Evolutionary conservation across 2,888 invertebrate genomes (phyloP).

Genomic region (Andrena bicolor): DNA sequence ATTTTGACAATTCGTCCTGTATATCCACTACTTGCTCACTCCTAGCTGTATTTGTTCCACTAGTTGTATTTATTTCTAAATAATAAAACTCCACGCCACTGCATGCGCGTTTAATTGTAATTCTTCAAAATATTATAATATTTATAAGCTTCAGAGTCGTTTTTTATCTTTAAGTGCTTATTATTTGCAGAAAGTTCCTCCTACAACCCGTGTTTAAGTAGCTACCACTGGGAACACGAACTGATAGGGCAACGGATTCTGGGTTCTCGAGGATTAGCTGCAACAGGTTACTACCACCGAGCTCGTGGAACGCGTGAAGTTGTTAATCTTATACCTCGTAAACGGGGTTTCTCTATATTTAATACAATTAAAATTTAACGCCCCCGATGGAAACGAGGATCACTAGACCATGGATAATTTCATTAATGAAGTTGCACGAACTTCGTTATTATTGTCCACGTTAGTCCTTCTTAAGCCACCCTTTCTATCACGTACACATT

Average conservation of each 20-base stretch:
- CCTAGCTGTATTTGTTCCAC: too few species aligned
- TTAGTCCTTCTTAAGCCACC: conserved; percentile 30
- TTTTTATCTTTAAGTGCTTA: too few species aligned
- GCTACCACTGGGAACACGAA: neutral
- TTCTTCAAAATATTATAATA: too few species aligned
- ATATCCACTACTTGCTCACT: too few species aligned
- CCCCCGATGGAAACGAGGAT: conserved; percentile 22
- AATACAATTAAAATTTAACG: conserved; percentile 55
- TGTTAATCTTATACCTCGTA: conserved; percentile 43
- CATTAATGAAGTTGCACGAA: conserved; percentile 50
- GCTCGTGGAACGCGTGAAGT: conserved; percentile 28
- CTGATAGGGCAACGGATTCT: neutral
- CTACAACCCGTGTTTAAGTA: neutral
- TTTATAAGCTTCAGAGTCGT: too few species aligned
- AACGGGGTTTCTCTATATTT: conserved; percentile 21
- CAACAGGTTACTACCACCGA: conserved; percentile 46
- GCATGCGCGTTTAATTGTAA: too few species aligned
- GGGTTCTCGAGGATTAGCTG: conserved; percentile 32
- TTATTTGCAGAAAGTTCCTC: too few species aligned
- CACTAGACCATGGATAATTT: conserved; percentile 37
- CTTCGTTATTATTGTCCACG: conserved; percentile 45
- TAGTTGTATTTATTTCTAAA: too few species aligned
- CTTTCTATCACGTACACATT: conserved; percentile 18
- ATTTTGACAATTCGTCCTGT: too few species aligned
- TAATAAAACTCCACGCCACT: too few species aligned